Evolutionary conservation across 2,797 vertebrate genomes (phyloP).

Genomic region (Myripristis murdjan): DNA sequence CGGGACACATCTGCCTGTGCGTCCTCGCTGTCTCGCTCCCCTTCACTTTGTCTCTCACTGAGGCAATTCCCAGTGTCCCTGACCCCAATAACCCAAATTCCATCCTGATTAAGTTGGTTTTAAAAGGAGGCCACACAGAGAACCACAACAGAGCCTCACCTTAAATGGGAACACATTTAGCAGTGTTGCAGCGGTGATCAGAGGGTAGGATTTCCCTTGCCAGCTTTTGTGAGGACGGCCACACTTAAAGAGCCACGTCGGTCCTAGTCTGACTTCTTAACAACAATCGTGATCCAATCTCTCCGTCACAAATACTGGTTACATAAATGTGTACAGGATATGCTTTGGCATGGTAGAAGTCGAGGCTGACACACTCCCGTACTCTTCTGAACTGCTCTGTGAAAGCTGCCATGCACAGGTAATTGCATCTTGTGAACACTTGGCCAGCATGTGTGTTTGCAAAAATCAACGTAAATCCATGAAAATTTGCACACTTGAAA

Average conservation of each 20-base stretch:
- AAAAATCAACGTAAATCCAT: too few species aligned
- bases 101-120: conserved; percentile 85
- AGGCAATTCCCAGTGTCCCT: conserved; percentile 70
- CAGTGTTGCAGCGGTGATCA: conserved; percentile 71
- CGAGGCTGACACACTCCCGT: too few species aligned
- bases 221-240: conserved; percentile 61
- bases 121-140: conserved; percentile 79
- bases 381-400: too few species aligned
- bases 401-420: too few species aligned
- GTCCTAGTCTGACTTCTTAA: too few species aligned
- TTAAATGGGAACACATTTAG: conserved; percentile 88
- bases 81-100: conserved; percentile 83
- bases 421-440: too few species aligned
- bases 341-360: too few species aligned
- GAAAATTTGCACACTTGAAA: too few species aligned
- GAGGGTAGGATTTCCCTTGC: conserved; percentile 81
- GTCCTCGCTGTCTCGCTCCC: conserved; percentile 58
- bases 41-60: conserved; percentile 53
- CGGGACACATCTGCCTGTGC: conserved; percentile 59
- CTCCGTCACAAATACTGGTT: too few species aligned
- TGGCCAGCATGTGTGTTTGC: too few species aligned
- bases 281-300: too few species aligned
- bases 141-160: conserved; percentile 82
- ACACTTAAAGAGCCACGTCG: conserved; percentile 41
- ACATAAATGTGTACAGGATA: too few species aligned